These are phyloP conservation scores for Bufo bufo DNA, from an alignment of 2,113 vertebrate species.

Conservation along the genomic window DNA sequence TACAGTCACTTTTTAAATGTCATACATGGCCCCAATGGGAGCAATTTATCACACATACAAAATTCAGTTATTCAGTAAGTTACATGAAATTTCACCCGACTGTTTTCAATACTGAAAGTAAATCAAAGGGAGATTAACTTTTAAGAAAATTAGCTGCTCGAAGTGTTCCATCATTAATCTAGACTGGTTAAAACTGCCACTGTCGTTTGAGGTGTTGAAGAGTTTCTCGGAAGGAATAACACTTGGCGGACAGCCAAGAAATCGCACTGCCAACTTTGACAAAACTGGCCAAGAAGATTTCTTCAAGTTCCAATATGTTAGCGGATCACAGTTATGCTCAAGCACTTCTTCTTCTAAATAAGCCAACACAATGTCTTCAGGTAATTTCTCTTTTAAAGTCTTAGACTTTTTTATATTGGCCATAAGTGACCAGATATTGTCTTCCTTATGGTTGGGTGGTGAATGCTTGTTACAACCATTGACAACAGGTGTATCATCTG, in stretches of 20 bases:
- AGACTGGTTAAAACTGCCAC: slow-evolving; percentile 84
- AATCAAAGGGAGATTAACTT: slow-evolving; percentile 96
- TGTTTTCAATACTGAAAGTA: slow-evolving; percentile 94
- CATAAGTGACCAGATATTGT: slow-evolving; percentile 93
- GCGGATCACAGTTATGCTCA: slow-evolving; percentile 95
- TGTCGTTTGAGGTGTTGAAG: slow-evolving; percentile 88
- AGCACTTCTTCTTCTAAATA: slow-evolving; percentile 96
- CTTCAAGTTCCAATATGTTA: slow-evolving; percentile 97
- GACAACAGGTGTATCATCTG: slow-evolving; percentile 76
- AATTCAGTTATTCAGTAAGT: slow-evolving; percentile 62
- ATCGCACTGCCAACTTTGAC: slow-evolving; percentile 89
- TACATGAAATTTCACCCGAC: slow-evolving; percentile 62
- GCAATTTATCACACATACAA: slow-evolving; percentile 63
- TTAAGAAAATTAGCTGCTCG: slow-evolving; percentile 94
- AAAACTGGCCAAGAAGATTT: slow-evolving; percentile 91
- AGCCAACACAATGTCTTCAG: slow-evolving; percentile 88
- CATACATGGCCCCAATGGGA: slow-evolving; percentile 67
- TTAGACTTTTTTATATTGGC: slow-evolving; percentile 83
- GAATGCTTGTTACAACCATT: slow-evolving; percentile 79
- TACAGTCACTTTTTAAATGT: slow-evolving; percentile 67
- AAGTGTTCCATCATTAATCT: slow-evolving; percentile 89
- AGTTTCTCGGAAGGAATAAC: slow-evolving; percentile 90
- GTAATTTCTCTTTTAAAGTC: slow-evolving; percentile 81
- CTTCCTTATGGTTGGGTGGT: slow-evolving; percentile 75
- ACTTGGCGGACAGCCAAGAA: slow-evolving; percentile 94